Conservation (phyloP, 2,113 vertebrate genomes). For the Hippocampus abdominalis region DNA sequence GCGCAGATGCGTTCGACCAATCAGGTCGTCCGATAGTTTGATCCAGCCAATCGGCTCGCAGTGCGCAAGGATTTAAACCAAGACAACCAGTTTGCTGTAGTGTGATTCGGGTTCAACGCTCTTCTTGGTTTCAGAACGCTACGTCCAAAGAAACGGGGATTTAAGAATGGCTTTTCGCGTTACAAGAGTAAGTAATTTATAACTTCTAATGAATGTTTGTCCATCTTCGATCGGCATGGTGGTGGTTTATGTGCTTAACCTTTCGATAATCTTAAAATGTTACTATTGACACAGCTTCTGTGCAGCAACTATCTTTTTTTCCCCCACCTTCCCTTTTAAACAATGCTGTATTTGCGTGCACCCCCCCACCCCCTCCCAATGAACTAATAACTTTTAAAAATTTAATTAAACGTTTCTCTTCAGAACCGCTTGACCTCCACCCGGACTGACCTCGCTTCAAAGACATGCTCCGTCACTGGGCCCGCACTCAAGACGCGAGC, state of each 20-base stretch:
- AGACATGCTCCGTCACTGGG: slow-evolving; percentile 40
- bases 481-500: slow-evolving; percentile 58
- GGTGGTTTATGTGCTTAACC: neutral
- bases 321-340: too few species aligned
- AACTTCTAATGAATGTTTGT: neutral
- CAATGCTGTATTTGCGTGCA: neutral
- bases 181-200: slow-evolving; percentile 53
- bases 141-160: neutral
- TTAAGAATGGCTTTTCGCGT: slow-evolving; percentile 70
- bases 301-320: neutral
- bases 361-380: too few species aligned
- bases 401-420: neutral
- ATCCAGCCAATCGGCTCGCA: slow-evolving; percentile 62
- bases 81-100: fast-evolving
- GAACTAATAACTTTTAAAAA: too few species aligned
- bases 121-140: neutral
- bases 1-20: slow-evolving; percentile 61
- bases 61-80: slow-evolving; percentile 74
- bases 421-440: slow-evolving; percentile 73
- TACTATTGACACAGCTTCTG: neutral
- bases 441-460: slow-evolving; percentile 52
- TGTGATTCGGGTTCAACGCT: neutral
- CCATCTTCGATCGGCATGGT: neutral
- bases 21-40: slow-evolving; percentile 26
- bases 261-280: too few species aligned